A percentile compares a stretch with the other conserved stretches of the same genome.
phyloP scores from a whole-genome alignment of 2,888 invertebrate genomes.

The Drosophila hamatofila region DNA sequence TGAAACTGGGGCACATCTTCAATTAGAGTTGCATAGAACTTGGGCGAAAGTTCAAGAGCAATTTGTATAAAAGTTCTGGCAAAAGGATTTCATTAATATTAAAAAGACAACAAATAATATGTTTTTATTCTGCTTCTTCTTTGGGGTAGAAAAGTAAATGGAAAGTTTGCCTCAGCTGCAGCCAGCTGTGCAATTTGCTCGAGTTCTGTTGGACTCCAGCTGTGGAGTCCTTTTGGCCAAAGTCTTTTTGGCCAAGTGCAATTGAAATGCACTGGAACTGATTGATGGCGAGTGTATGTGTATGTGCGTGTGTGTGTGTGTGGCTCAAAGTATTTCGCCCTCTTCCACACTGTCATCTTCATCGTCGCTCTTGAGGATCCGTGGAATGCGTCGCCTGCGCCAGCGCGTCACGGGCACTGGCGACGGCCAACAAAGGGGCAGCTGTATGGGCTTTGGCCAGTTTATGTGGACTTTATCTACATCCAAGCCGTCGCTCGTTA shows the following conservation, averaged over 20 bases:
- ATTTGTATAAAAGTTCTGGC: constrained; percentile 46
- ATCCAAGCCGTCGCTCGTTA: constrained; percentile 14
- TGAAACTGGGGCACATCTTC: constrained; percentile 49
- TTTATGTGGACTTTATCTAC: background rate
- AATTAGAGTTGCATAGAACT: constrained; percentile 59
- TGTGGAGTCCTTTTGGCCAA: constrained; percentile 35
- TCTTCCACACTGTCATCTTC: constrained; percentile 31
- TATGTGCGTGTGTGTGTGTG: background rate
- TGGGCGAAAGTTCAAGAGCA: constrained; percentile 50
- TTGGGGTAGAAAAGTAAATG: constrained; percentile 56
- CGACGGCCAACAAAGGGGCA: background rate
- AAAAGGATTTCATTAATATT: constrained; percentile 73
- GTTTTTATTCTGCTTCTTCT: constrained; percentile 29
- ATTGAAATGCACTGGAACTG: constrained; percentile 35
- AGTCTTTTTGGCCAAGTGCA: constrained; percentile 47
- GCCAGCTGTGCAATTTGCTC: constrained; percentile 76
- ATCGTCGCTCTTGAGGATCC: too few relatives aligned
- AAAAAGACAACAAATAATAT: constrained; percentile 27
- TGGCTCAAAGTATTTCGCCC: constrained; percentile 50
- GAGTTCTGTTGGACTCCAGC: constrained; percentile 48
- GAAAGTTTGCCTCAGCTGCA: constrained; percentile 31
- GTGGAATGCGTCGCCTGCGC: background rate
- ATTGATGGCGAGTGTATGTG: constrained; percentile 7
- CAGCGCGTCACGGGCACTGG: background rate
- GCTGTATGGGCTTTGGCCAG: constrained; percentile 6